Evolutionary conservation across 2,113 vertebrate species (phyloP).

Genomic region (Nibea coibor): DNA sequence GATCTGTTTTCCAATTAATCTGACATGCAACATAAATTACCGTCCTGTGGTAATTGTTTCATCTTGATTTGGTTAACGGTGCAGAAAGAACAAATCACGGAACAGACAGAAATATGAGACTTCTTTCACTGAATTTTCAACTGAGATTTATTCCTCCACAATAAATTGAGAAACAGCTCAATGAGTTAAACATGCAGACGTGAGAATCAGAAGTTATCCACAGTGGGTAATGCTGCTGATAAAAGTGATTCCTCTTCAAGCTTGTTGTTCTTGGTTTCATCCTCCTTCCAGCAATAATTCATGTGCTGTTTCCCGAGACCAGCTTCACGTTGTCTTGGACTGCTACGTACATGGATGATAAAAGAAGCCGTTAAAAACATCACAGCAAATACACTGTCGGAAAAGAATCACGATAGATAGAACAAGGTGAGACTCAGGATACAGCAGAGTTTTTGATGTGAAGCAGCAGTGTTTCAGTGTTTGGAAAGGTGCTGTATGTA

Average conservation of each 20-base stretch:
- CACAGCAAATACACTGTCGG: not conserved
- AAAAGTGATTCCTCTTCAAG: not conserved
- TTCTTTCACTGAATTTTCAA: not conserved
- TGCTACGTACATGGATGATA: not conserved
- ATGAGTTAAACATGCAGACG: not conserved
- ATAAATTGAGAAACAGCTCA: not conserved
- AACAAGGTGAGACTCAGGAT: not conserved
- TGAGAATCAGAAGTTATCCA: not conserved
- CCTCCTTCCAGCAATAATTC: not conserved
- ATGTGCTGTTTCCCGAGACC: not conserved
- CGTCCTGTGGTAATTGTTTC: too few relatives aligned
- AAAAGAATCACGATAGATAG: not conserved
- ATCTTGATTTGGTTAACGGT: not conserved
- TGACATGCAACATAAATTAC: not conserved
- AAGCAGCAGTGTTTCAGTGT: not conserved
- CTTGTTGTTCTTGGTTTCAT: slow-evolving; percentile 1
- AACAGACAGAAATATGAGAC: not conserved
- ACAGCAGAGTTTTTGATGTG: not conserved
- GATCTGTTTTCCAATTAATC: not conserved
- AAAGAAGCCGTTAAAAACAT: not conserved
- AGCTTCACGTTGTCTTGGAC: not conserved
- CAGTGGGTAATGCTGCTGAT: not conserved
- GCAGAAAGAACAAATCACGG: not conserved
- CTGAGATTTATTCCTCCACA: not conserved
- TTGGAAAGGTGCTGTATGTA: not conserved